Conservation (phyloP, 2,888 invertebrate genomes). For the Caradrina kadenii region DNA sequence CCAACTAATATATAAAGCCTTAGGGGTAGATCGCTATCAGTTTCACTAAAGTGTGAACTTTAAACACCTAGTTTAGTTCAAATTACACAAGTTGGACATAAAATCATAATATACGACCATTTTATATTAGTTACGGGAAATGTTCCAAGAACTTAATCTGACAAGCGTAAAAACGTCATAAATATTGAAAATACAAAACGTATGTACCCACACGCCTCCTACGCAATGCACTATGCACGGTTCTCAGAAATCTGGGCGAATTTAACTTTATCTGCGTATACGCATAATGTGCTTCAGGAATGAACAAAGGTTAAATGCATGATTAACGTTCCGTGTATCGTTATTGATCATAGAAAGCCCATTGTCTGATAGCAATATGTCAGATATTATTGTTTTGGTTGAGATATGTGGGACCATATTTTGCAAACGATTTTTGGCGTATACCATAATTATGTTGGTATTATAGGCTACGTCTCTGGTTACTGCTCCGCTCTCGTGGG, state of each 20-base stretch:
- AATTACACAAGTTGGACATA: slow-evolving; percentile 47
- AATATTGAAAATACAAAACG: slow-evolving; percentile 64
- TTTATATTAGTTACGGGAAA: slow-evolving; percentile 55
- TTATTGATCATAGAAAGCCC: slow-evolving; percentile 39
- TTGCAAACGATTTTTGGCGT: background rate
- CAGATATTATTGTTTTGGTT: slow-evolving; percentile 18
- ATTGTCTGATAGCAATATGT: slow-evolving; percentile 37
- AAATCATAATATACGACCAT: slow-evolving; percentile 42
- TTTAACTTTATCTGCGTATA: slow-evolving; percentile 64
- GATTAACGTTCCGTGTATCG: slow-evolving; percentile 16
- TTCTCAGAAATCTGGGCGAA: slow-evolving; percentile 62
- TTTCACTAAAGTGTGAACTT: slow-evolving; percentile 37
- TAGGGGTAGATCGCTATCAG: slow-evolving; percentile 55
- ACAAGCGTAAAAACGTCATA: slow-evolving; percentile 64
- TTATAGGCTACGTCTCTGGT: too few species aligned
- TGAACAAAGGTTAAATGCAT: slow-evolving; percentile 33
- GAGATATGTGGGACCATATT: background rate
- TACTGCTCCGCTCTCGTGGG: too few species aligned
- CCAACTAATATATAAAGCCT: slow-evolving; percentile 37
- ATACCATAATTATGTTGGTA: too few species aligned
- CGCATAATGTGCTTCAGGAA: slow-evolving; percentile 17
- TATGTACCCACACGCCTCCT: slow-evolving; percentile 58
- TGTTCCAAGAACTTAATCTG: slow-evolving; percentile 60
- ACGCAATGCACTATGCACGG: slow-evolving; percentile 56
- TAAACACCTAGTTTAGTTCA: slow-evolving; percentile 46